Percentiles rank a stretch among this genome's conserved stretches.
Conservation (phyloP, 1,140 invertebrate species). For the Heliconius hermathena region DNA sequence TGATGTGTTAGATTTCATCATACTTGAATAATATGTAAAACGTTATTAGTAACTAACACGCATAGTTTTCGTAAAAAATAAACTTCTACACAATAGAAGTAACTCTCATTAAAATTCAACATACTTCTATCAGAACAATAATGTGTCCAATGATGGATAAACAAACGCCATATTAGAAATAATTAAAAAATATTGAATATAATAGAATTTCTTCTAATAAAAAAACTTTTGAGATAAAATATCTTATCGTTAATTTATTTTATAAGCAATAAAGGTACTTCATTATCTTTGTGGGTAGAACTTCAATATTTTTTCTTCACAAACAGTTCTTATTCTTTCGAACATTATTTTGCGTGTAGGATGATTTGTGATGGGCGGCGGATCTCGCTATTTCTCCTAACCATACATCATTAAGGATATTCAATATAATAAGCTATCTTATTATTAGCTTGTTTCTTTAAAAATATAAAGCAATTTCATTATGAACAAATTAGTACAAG, state of each 20-base stretch:
- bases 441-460: not conserved
- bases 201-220: not conserved
- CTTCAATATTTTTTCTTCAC: not conserved
- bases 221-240: not conserved
- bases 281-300: not conserved
- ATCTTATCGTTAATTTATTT: not conserved
- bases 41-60: no score
- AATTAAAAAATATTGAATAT: not conserved
- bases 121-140: slow-evolving; percentile 5
- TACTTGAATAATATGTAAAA: no score
- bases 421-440: not conserved
- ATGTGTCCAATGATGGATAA: not conserved
- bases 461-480: not conserved
- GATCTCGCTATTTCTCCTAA: not conserved
- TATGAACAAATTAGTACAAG: no score
- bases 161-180: slow-evolving; percentile 8
- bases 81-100: not conserved
- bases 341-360: not conserved
- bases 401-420: not conserved
- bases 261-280: not conserved
- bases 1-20: no score
- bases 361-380: not conserved
- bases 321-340: not conserved
- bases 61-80: not conserved
- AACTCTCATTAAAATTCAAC: not conserved